phyloP scores from a whole-genome alignment of 2,113 vertebrate genomes.

The Chlorodrepanis virens region DNA sequence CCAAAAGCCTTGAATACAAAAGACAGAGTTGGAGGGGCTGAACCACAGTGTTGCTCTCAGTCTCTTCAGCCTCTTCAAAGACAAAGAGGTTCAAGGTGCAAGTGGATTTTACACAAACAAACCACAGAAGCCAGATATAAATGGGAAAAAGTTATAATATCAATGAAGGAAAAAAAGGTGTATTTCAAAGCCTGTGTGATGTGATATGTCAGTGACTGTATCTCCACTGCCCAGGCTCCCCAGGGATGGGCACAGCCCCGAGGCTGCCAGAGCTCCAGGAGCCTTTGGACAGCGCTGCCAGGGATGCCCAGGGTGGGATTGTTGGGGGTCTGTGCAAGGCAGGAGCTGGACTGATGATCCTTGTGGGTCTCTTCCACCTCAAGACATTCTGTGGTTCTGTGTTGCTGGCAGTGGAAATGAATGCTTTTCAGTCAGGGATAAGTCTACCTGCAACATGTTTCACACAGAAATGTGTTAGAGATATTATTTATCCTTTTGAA shows the following conservation, averaged over 20 bases:
- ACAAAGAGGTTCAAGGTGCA: not conserved
- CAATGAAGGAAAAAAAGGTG: not conserved
- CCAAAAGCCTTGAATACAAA: not conserved
- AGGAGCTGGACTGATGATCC: not conserved
- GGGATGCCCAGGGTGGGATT: not conserved
- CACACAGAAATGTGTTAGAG: not conserved
- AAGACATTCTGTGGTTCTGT: not conserved
- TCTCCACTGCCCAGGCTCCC: not conserved
- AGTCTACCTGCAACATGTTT: not conserved
- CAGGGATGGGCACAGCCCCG: accelerated
- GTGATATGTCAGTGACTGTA: not conserved
- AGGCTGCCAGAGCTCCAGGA: not conserved
- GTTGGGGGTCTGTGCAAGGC: not conserved
- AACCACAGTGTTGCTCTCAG: not conserved
- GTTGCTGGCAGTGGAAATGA: not conserved
- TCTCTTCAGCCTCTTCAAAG: not conserved
- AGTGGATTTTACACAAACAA: not conserved
- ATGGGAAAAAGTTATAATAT: not conserved
- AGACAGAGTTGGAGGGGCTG: not conserved
- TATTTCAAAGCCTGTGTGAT: not conserved
- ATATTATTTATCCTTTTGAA: not conserved
- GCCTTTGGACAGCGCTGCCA: accelerated
- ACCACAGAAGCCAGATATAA: not conserved
- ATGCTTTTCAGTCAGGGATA: not conserved
- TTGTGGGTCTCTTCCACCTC: accelerated